Evolutionary conservation across 2,797 vertebrate genomes (phyloP).

Genomic region (Ispidina picta): DNA sequence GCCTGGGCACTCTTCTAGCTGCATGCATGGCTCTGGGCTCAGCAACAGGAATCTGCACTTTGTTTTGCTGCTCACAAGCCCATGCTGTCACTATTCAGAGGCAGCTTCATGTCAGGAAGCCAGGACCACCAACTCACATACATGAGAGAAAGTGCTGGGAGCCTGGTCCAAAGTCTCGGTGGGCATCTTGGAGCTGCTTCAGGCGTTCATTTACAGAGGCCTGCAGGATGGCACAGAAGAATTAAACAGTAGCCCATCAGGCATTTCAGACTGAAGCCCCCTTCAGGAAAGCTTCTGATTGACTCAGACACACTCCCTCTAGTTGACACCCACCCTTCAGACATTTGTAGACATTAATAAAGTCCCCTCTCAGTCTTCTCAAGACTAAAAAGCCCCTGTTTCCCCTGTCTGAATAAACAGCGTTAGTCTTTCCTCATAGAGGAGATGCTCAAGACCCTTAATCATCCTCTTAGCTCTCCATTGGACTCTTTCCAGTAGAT

Average conservation of each 20-base stretch:
- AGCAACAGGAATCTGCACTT: neutral
- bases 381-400: no score
- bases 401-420: no score
- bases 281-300: neutral
- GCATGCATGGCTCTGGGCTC: rapidly evolving
- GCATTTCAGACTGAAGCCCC: neutral
- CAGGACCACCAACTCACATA: conserved; percentile 73
- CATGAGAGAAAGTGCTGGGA: conserved; percentile 98
- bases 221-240: conserved; percentile 72
- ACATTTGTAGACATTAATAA: no score
- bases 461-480: no score
- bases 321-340: no score
- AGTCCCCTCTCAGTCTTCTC: no score
- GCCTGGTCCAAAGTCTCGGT: conserved; percentile 95
- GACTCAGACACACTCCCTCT: neutral
- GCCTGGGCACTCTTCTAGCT: neutral
- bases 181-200: conserved; percentile 96
- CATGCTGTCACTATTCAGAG: neutral
- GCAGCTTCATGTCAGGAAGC: neutral
- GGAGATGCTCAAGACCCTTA: no score
- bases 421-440: no score
- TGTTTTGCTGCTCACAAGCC: neutral
- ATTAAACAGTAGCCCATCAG: neutral
- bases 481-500: no score
- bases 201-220: conserved; percentile 91